phyloP scores from a whole-genome alignment of 2,113 vertebrate species.

The Chinchilla lanigera region DNA sequence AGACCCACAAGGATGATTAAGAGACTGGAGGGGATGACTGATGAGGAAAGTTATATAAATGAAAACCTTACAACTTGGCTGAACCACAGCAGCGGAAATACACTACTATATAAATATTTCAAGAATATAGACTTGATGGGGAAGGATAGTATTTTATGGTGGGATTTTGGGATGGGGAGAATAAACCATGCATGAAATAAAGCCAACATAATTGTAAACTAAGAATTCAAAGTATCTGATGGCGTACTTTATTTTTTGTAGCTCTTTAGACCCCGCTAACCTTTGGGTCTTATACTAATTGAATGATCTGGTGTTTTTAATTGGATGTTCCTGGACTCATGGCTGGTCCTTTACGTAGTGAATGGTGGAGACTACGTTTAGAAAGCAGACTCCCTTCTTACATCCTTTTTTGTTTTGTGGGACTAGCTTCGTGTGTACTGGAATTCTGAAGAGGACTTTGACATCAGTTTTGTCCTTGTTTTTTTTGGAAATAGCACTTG shows the following conservation, averaged over 20 bases:
- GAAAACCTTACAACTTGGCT: conserved; percentile 79
- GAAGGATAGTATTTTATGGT: conserved; percentile 48
- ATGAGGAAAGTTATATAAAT: conserved; percentile 76
- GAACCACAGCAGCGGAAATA: conserved; percentile 66
- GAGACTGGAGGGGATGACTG: conserved; percentile 69
- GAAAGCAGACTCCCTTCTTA: neutral
- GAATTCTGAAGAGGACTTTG: conserved; percentile 26
- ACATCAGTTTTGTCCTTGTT: neutral
- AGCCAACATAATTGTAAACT: conserved; percentile 56
- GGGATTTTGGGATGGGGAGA: conserved; percentile 32
- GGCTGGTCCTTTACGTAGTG: neutral
- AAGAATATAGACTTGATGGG: conserved; percentile 60
- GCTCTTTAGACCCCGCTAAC: neutral
- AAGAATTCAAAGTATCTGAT: conserved; percentile 40
- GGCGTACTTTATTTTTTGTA: conserved; percentile 16
- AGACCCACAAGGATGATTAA: conserved; percentile 75
- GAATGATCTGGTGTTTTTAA: neutral
- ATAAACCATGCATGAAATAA: conserved; percentile 47
- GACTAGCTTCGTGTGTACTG: neutral
- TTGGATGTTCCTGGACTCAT: neutral
- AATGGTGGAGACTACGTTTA: neutral
- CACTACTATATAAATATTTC: conserved; percentile 73
- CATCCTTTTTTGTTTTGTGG: neutral
- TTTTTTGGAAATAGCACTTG: conserved; percentile 53
- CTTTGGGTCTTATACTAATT: neutral